phyloP scores from a whole-genome alignment of 2,113 vertebrate species.

The Semicossyphus pulcher region DNA sequence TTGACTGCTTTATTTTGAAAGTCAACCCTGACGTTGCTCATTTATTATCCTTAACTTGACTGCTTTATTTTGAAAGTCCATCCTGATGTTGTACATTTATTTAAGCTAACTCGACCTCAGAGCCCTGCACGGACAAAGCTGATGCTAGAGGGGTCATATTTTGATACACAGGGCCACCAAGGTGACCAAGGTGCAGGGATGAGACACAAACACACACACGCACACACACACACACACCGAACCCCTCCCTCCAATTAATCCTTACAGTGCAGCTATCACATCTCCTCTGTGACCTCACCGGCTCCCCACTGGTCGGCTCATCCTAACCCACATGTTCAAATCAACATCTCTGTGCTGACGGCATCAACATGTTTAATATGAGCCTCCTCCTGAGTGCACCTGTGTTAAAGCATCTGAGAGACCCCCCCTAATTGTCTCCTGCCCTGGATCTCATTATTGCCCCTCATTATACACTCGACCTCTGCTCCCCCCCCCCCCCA shows the following conservation, averaged over 20 bases:
- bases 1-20: too few species aligned
- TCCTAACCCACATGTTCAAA: slow-evolving; percentile 53
- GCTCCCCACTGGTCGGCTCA: slow-evolving; percentile 47
- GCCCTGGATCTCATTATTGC: slow-evolving; percentile 65
- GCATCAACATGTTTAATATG: slow-evolving; percentile 47
- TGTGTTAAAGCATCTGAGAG: slow-evolving; percentile 61
- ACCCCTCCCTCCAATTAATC: slow-evolving; percentile 61
- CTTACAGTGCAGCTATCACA: slow-evolving; percentile 43
- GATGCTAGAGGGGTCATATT: too few species aligned
- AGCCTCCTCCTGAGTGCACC: slow-evolving; percentile 56
- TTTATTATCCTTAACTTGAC: too few species aligned
- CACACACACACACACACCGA: background rate
- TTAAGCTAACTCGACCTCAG: too few species aligned
- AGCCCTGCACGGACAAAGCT: too few species aligned
- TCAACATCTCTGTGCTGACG: slow-evolving; percentile 60
- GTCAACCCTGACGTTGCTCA: too few species aligned
- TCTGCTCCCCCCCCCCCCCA: slow-evolving; percentile 22
- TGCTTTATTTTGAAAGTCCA: too few species aligned
- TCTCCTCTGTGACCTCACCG: slow-evolving; percentile 47
- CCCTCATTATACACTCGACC: slow-evolving; percentile 58
- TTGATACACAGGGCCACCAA: too few species aligned
- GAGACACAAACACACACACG: background rate
- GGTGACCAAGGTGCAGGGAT: too few species aligned
- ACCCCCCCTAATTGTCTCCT: slow-evolving; percentile 61
- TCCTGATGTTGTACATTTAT: too few species aligned